Percentiles rank a stretch among this genome's conserved stretches.
phyloP scores from a whole-genome alignment of 2,888 invertebrate species.

The Neria commutata region DNA sequence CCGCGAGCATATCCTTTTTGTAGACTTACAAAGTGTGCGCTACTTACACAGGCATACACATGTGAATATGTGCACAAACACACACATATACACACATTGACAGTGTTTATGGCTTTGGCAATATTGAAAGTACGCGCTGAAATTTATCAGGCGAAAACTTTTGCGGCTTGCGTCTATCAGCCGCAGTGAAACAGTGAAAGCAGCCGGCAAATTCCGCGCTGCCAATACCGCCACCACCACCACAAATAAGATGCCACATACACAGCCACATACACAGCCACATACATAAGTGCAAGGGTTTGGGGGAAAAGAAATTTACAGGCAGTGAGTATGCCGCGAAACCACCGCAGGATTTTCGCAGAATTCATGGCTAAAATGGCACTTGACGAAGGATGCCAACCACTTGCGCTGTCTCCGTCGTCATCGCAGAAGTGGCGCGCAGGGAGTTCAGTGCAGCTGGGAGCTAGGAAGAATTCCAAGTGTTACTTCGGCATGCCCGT shows the following conservation, averaged over 20 bases:
- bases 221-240: background rate
- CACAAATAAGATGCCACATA: background rate
- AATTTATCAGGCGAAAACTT: constrained; percentile 5
- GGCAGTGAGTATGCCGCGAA: no score
- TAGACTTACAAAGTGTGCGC: background rate
- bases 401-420: no score
- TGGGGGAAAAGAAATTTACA: no score
- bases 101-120: background rate
- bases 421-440: background rate
- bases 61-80: background rate
- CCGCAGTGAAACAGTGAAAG: background rate
- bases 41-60: background rate
- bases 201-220: background rate
- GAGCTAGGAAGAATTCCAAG: constrained; percentile 31
- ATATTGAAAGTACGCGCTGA: constrained; percentile 2
- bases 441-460: background rate
- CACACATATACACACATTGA: background rate
- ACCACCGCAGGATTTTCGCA: no score
- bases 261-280: background rate
- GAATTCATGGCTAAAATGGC: no score
- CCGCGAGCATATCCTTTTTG: background rate
- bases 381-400: no score
- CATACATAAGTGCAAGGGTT: background rate
- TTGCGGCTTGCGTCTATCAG: constrained; percentile 2
- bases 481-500: constrained; percentile 46